phyloP scores from a whole-genome alignment of 2,113 vertebrate species.

The Agapornis roseicollis region DNA sequence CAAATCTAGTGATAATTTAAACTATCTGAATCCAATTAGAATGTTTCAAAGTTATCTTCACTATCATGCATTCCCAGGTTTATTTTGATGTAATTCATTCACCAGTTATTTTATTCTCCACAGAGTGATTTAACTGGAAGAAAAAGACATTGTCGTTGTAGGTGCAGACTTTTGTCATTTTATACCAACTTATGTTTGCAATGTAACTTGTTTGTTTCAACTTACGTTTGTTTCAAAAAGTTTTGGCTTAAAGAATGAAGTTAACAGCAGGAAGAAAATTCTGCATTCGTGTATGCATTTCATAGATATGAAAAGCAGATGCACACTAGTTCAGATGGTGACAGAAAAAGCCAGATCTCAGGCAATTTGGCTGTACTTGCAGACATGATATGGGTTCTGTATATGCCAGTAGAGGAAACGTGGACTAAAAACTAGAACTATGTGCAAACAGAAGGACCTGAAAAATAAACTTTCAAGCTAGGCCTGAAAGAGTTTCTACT shows the following conservation, averaged over 20 bases:
- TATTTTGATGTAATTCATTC: not conserved
- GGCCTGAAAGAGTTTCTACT: not conserved
- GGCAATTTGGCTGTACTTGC: conserved; percentile 11
- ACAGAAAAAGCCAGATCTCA: not conserved
- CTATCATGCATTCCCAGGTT: not conserved
- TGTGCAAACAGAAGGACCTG: not conserved
- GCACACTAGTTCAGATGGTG: not conserved
- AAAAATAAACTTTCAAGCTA: not conserved
- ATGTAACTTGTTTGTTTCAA: too few species aligned
- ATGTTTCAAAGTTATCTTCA: not conserved
- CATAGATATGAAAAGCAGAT: conserved; percentile 19
- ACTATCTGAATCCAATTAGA: not conserved
- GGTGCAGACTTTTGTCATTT: not conserved
- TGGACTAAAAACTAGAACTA: not conserved
- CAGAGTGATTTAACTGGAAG: not conserved
- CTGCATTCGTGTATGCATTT: not conserved
- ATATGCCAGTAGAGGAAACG: not conserved
- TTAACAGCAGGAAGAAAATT: not conserved
- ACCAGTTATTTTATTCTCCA: not conserved
- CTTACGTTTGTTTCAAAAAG: not conserved
- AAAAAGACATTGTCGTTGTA: not conserved
- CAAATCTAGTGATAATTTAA: not conserved
- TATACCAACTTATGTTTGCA: rapidly evolving
- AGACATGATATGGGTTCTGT: not conserved
- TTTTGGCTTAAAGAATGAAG: not conserved